These are phyloP conservation scores for Plagodis dolabraria DNA, from an alignment of 2,888 invertebrate species.

Conservation along the genomic window DNA sequence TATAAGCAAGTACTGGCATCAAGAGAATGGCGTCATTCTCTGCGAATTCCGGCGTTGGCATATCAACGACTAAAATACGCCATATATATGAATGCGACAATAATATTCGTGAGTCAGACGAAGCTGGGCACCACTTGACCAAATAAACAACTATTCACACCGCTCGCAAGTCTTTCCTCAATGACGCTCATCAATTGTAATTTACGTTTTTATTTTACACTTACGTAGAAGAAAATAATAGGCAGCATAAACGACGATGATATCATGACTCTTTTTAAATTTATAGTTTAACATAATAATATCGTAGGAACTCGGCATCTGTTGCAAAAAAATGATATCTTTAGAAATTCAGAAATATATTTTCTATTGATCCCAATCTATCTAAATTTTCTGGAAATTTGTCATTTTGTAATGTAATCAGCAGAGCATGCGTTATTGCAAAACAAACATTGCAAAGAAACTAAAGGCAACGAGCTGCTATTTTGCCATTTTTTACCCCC, in stretches of 20 bases:
- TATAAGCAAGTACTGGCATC: slow-evolving; percentile 50
- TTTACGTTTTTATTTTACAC: slow-evolving; percentile 18
- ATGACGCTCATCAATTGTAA: slow-evolving; percentile 46
- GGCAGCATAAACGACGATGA: neutral
- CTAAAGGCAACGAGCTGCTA: too few relatives aligned
- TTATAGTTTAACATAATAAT: too few relatives aligned
- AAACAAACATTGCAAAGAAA: too few relatives aligned
- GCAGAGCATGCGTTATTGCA: too few relatives aligned
- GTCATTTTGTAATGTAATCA: too few relatives aligned
- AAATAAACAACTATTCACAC: slow-evolving; percentile 75
- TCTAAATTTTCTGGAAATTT: too few relatives aligned
- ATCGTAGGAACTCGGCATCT: too few relatives aligned
- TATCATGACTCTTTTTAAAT: too few relatives aligned
- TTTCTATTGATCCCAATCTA: too few relatives aligned
- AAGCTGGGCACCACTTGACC: slow-evolving; percentile 69
- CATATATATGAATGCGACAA: slow-evolving; percentile 74
- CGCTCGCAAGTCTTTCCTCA: slow-evolving; percentile 64
- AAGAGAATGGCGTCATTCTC: slow-evolving; percentile 78
- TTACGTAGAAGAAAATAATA: neutral
- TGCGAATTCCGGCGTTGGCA: slow-evolving; percentile 68
- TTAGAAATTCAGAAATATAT: too few relatives aligned
- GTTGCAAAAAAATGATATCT: too few relatives aligned
- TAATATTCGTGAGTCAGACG: slow-evolving; percentile 78
- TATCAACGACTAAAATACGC: slow-evolving; percentile 74
- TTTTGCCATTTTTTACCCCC: too few relatives aligned